Evolutionary conservation across 1,140 invertebrate species (phyloP), one percentile per base, ranked within the genome.

Genomic region (Leptinotarsa defecta): DNA sequence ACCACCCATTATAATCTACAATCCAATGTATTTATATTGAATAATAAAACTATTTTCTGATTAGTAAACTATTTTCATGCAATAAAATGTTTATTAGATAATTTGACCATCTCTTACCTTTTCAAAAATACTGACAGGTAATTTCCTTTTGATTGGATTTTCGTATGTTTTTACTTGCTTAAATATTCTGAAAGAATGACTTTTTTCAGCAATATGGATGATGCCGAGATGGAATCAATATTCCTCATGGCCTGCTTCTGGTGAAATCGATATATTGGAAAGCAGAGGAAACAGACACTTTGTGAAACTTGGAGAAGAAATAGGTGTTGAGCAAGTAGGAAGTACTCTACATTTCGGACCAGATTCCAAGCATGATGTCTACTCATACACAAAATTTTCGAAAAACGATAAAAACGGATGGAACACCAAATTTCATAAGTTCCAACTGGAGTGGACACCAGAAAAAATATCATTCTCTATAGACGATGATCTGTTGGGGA

Each of bases 311-410:
- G 89, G 89, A 17, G 78, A 84, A 0, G 88, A 90, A 75, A 89
- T 91, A 78, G 91, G 91, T 3, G 86, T 86, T 0, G 87, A 91
- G 71, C 87, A 88, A 76, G 85, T 89, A 0, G 87, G 86, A 2
- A 88, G 88, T 3, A 91, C 91, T 0, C 83, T 92, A 13, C 91
- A 92, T 81, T 92, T 87, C 78, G 91, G 91, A 19, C 91, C 91
- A 3, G 86, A 87, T 74, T 87, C 85, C 52, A 86, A 78, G 17
- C 79, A 86, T 19, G 90, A 92, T 79, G 86, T 83, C 13, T 91
- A 88, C 85, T 83, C 85, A 11, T 84, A 82, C 49, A 87, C 90
- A 3, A 86, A 88, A 73, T 88, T 84, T 84, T 69, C 85, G 64
- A 85, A 83, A 77, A 86, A 85, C 76, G 86, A 86, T 75, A 75